Evolutionary conservation across 1,140 invertebrate genomes (phyloP).

Genomic region (Hyphantria cunea): DNA sequence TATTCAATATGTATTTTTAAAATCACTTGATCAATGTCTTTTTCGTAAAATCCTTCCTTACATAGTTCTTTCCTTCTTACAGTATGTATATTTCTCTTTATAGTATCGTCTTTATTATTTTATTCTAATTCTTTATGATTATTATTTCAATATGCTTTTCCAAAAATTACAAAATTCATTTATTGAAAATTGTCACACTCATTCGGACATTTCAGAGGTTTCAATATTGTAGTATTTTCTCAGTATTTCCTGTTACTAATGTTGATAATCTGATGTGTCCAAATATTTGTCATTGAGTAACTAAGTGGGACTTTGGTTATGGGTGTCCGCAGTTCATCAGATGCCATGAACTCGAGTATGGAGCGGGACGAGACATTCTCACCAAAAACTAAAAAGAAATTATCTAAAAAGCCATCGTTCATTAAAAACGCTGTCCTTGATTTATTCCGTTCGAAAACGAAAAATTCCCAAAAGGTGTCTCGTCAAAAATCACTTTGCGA

Average conservation of each 20-base stretch:
- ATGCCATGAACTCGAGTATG: slow-evolving; percentile 75
- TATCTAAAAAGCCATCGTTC: slow-evolving; percentile 81
- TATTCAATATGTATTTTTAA: slow-evolving; percentile 23
- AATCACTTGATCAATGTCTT: slow-evolving; percentile 2
- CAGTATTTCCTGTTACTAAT: slow-evolving; percentile 23
- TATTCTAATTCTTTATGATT: slow-evolving; percentile 18
- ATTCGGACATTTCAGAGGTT: slow-evolving; percentile 60
- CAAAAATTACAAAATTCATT: slow-evolving; percentile 63
- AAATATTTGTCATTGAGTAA: slow-evolving; percentile 67
- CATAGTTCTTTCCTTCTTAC: slow-evolving; percentile 17
- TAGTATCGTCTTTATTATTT: slow-evolving; percentile 25
- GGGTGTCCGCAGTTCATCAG: slow-evolving; percentile 80
- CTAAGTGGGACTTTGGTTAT: slow-evolving; percentile 79
- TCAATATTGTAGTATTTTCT: slow-evolving; percentile 39
- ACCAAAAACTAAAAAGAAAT: slow-evolving; percentile 81
- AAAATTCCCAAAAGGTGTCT: slow-evolving; percentile 76
- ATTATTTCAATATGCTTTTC: slow-evolving; percentile 79
- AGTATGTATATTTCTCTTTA: slow-evolving; percentile 22
- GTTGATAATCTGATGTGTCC: slow-evolving; percentile 66
- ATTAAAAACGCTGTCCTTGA: slow-evolving; percentile 81
- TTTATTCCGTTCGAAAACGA: slow-evolving; percentile 80
- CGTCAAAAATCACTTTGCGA: slow-evolving; percentile 79
- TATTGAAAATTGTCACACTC: slow-evolving; percentile 55
- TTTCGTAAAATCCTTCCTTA: slow-evolving; percentile 23
- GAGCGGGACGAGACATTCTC: slow-evolving; percentile 78